phyloP scores from a whole-genome alignment of 2,113 vertebrate genomes.

The Anoura caudifer region DNA sequence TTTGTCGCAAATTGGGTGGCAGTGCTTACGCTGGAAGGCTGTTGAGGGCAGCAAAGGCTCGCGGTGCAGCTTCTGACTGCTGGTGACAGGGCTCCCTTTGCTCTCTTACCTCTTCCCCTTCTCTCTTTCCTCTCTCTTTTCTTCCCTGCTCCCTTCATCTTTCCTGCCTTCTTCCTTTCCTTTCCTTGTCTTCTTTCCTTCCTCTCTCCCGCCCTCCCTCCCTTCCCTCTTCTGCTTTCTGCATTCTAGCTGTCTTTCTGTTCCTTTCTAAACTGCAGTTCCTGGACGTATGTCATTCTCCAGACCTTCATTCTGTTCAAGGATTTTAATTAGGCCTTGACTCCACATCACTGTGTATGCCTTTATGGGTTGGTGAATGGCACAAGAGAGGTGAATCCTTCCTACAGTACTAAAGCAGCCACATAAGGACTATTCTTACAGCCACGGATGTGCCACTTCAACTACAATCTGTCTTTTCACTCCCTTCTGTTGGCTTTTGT shows the following conservation, averaged over 20 bases:
- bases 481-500: conserved; percentile 85
- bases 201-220: not conserved
- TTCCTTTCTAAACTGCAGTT: conserved; percentile 74
- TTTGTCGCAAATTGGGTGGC: conserved; percentile 90
- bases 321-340: conserved; percentile 91
- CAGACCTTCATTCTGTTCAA: conserved; percentile 84
- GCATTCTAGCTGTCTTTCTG: not conserved
- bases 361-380: conserved; percentile 86
- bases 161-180: not conserved
- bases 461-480: conserved; percentile 85
- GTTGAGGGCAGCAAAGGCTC: conserved; percentile 90
- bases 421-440: conserved; percentile 84
- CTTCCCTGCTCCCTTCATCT: not conserved
- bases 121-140: not conserved
- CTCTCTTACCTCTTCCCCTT: not conserved
- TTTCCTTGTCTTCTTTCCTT: not conserved
- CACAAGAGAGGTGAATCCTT: conserved; percentile 85
- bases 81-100: conserved; percentile 70
- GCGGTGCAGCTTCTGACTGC: conserved; percentile 75
- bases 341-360: conserved; percentile 83
- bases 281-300: conserved; percentile 80
- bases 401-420: conserved; percentile 80
- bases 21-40: conserved; percentile 88
- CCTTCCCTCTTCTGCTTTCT: not conserved
- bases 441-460: conserved; percentile 87